A percentile compares a stretch with the other conserved stretches of the same genome.
These are phyloP conservation scores for Mimachlamys varia DNA, from an alignment of 2,888 invertebrate species.

Conservation along the genomic window DNA sequence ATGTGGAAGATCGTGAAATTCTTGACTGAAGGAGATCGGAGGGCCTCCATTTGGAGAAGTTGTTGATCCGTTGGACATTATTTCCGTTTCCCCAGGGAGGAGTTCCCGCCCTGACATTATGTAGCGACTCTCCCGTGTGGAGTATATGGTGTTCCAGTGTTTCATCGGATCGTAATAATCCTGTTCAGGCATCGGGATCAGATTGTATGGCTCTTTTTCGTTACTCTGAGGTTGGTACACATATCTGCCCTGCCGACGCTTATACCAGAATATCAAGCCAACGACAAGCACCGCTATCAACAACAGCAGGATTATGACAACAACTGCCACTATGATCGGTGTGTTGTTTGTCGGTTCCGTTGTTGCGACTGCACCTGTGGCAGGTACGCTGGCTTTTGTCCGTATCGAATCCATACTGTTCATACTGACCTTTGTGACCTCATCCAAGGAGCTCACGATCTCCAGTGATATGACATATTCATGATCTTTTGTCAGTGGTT, in stretches of 20 bases:
- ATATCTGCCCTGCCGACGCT: constrained; percentile 45
- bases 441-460: constrained; percentile 87
- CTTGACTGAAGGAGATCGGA: constrained; percentile 72
- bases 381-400: not conserved
- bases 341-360: constrained; percentile 46
- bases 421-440: constrained; percentile 86
- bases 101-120: constrained; percentile 69
- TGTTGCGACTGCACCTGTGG: not conserved
- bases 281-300: constrained; percentile 63
- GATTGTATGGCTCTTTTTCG: constrained; percentile 57
- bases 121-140: constrained; percentile 67
- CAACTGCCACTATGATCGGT: constrained; percentile 62
- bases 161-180: constrained; percentile 69
- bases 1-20: constrained; percentile 76
- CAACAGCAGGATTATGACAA: constrained; percentile 65
- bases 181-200: constrained; percentile 52
- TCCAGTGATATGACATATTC: constrained; percentile 88
- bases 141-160: constrained; percentile 71
- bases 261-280: constrained; percentile 65
- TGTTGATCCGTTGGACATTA: constrained; percentile 52
- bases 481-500: constrained; percentile 86
- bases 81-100: constrained; percentile 52
- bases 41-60: constrained; percentile 43
- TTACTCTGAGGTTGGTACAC: constrained; percentile 48
- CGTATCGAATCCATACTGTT: constrained; percentile 78